A percentile compares a stretch with the other conserved stretches of the same genome.
phyloP scores from a whole-genome alignment of 2,888 invertebrate genomes.

The Ariolimax columbianus region DNA sequence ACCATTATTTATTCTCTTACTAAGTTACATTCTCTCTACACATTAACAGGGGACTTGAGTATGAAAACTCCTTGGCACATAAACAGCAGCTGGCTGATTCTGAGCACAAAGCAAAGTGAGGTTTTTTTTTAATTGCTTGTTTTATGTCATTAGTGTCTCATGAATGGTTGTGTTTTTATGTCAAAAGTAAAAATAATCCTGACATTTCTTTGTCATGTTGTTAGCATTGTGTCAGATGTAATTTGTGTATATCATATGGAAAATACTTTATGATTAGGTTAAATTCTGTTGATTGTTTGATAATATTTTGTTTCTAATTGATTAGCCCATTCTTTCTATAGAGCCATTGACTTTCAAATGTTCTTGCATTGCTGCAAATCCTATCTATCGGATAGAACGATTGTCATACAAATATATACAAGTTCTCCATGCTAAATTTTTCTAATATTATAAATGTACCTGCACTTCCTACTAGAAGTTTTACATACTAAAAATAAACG shows the following conservation, averaged over 20 bases:
- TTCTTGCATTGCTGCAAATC: too few relatives aligned
- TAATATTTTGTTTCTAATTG: too few relatives aligned
- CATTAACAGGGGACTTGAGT: slow-evolving; percentile 82
- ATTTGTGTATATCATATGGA: neutral
- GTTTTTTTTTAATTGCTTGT: neutral
- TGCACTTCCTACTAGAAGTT: too few relatives aligned
- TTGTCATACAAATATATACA: too few relatives aligned
- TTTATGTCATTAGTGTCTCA: neutral
- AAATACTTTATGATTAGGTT: too few relatives aligned
- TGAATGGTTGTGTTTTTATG: neutral
- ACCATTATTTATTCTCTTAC: neutral
- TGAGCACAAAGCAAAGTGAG: slow-evolving; percentile 77
- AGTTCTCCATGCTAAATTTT: too few relatives aligned
- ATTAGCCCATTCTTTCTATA: too few relatives aligned
- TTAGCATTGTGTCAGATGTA: neutral
- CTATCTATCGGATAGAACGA: too few relatives aligned
- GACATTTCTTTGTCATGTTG: neutral
- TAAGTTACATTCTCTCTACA: slow-evolving; percentile 24
- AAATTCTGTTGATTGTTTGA: too few relatives aligned
- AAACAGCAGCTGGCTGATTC: slow-evolving; percentile 72
- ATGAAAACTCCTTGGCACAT: slow-evolving; percentile 80
- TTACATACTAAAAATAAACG: too few relatives aligned
- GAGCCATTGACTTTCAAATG: too few relatives aligned
- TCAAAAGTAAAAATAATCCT: neutral
- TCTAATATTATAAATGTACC: too few relatives aligned